Percentiles rank a stretch among this genome's conserved stretches.
These are phyloP conservation scores for Pristionchus maxplancki DNA, from an alignment of 2,888 invertebrate genomes.

Conservation along the genomic window DNA sequence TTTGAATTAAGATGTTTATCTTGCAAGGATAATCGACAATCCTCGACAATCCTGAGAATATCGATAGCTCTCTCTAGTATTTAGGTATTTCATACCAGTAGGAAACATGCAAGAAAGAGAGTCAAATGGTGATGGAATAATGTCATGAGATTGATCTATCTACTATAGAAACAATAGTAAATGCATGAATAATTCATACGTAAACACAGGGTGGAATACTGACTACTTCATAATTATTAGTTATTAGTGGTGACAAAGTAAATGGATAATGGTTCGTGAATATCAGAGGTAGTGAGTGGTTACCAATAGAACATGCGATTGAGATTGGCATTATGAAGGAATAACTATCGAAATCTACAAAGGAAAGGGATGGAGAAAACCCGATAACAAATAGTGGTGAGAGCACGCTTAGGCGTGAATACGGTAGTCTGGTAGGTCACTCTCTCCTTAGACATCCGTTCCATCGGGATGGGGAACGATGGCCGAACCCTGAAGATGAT, in stretches of 20 bases:
- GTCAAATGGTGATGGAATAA: conserved; percentile 24
- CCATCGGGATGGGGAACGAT: conserved; percentile 48
- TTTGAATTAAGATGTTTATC: conserved; percentile 16
- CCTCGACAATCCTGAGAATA: conserved; percentile 44
- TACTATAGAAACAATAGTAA: conserved; percentile 32
- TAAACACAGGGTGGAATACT: conserved; percentile 32
- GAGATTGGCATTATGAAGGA: conserved; percentile 31
- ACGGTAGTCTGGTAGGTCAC: conserved; percentile 32
- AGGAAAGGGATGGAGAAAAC: conserved; percentile 21
- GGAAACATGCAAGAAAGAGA: conserved; percentile 32
- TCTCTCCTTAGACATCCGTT: conserved; percentile 34
- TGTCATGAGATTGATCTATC: conserved; percentile 35
- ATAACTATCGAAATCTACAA: conserved; percentile 41
- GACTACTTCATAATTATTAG: conserved; percentile 7
- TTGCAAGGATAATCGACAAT: conserved; percentile 10
- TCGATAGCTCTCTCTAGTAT: conserved; percentile 15
- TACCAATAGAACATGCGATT: conserved; percentile 26
- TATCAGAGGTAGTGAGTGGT: conserved; percentile 2
- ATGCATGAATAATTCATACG: conserved; percentile 32
- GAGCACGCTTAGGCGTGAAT: not conserved
- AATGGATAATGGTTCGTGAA: not conserved
- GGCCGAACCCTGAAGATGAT: conserved; percentile 18
- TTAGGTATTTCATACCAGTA: conserved; percentile 34
- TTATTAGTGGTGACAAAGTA: not conserved
- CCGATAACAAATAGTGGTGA: conserved; percentile 9